Base-by-base conservation (phyloP, 2,888 invertebrate species). In the Chalcosyrphus nemorum region DNA sequence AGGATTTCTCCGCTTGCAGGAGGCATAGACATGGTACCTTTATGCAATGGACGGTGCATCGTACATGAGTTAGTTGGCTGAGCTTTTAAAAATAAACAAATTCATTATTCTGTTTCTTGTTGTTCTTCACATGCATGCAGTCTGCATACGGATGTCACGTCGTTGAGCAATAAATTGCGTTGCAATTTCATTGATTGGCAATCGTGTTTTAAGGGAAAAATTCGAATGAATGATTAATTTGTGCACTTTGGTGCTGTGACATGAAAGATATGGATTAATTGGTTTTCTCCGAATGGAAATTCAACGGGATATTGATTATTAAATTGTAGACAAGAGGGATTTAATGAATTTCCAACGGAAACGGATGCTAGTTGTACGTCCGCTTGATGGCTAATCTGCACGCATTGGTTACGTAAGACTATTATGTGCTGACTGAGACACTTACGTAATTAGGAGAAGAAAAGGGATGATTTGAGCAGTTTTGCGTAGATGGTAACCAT, bases 81-180 rank as follows among this genome's bases (percentile, higher is more conserved):
- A 61, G 24, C 59, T 57, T 82, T 66, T 57, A 38, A 47, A 77
- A 71, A 78, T 61, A 77, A 56, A 61, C 78, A 68, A 78, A 84
- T 84, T 78, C 78, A 84, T 84, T 78, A 65, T 45, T 82, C 52
- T 41, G n/a, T n/a, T 13, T 65, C 17, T 35, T n/a, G 24, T 56
- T 13, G 35, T 38, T 57, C 57, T 21, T 24, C 21, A 15, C n/a
- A 38, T 47, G 47, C 3, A 7, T 21, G 19, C 38, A 27, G 50
- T 4, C 52, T 45, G 11, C 24, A 21, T 7, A 11, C 11, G 4
- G 52, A 17, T 56, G 56, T 45, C 56, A 52, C 6, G 52, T 56
- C 52, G 13, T 21, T 15, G 27, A 13, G 19, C 63, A 35, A 70
- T 65, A 45, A 57, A 65, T 57, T 80, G 70, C 70, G 59, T 17